Conservation (phyloP, 2,113 vertebrate genomes). For the Sigmodon hispidus region DNA sequence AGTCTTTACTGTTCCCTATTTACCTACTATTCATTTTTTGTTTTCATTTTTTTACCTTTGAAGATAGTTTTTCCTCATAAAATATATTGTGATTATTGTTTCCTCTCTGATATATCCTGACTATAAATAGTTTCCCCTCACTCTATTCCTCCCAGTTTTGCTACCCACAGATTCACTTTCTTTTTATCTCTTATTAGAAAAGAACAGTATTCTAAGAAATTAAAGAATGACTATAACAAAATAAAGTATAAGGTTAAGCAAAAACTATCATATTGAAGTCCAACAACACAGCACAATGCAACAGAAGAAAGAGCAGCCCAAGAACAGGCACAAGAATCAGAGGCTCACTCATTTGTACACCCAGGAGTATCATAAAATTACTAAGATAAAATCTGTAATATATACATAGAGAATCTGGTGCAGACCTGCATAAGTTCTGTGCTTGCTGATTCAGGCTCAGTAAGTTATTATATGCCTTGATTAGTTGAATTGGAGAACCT, state of each 20-base stretch:
- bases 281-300: background rate
- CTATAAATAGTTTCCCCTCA: background rate
- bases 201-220: background rate
- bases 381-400: background rate
- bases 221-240: background rate
- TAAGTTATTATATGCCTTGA: background rate
- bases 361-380: too few relatives aligned
- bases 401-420: background rate
- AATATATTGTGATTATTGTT: background rate
- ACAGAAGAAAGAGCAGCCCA: background rate
- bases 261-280: background rate
- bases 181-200: background rate
- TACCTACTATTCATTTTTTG: background rate
- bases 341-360: background rate
- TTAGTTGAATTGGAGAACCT: background rate
- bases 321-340: background rate
- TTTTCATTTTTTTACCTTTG: background rate
- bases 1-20: background rate
- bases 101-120: too few relatives aligned
- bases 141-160: background rate
- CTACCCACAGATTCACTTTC: background rate
- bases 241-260: background rate
- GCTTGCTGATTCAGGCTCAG: background rate
- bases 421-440: background rate
- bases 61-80: background rate